Percentiles rank a stretch among this genome's conserved stretches.
These are phyloP conservation scores for Lerema accius DNA, from an alignment of 1,140 invertebrate genomes.

Conservation along the genomic window DNA sequence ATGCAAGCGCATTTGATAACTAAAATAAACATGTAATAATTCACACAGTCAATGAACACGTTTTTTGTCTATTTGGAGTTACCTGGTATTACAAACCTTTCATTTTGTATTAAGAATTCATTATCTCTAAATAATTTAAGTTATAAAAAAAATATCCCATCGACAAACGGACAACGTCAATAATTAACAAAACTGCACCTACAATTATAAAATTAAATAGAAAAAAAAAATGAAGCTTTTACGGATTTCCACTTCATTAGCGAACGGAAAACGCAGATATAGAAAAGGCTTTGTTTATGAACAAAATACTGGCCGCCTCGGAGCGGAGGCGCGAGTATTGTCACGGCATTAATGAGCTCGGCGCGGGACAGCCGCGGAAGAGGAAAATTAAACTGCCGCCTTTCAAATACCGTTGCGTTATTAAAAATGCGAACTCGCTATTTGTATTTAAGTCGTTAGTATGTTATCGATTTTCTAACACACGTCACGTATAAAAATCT, in stretches of 20 bases:
- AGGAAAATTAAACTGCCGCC: slow-evolving; percentile 82
- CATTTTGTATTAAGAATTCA: no score
- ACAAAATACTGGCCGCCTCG: slow-evolving; percentile 25
- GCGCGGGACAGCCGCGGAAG: slow-evolving; percentile 72
- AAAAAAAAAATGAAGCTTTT: slow-evolving; percentile 2
- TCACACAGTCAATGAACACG: no score
- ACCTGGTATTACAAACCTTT: no score
- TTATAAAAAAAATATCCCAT: no score
- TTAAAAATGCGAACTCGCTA: not conserved
- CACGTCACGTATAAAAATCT: no score
- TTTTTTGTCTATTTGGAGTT: no score
- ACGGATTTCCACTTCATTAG: slow-evolving; percentile 24
- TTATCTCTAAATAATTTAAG: no score
- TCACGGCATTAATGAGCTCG: slow-evolving; percentile 76
- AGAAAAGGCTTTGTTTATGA: slow-evolving; percentile 27
- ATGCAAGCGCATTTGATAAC: no score
- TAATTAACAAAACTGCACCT: not conserved
- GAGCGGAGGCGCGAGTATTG: slow-evolving; percentile 67
- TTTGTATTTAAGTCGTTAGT: not conserved
- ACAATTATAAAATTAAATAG: not conserved
- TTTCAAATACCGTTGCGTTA: slow-evolving; percentile 41
- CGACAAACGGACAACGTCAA: no score
- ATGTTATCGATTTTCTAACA: no score
- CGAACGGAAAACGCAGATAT: slow-evolving; percentile 27
- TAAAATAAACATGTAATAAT: no score